These are phyloP conservation scores for Petrocephalus zakoni DNA, from an alignment of 2,113 vertebrate genomes.

Conservation along the genomic window DNA sequence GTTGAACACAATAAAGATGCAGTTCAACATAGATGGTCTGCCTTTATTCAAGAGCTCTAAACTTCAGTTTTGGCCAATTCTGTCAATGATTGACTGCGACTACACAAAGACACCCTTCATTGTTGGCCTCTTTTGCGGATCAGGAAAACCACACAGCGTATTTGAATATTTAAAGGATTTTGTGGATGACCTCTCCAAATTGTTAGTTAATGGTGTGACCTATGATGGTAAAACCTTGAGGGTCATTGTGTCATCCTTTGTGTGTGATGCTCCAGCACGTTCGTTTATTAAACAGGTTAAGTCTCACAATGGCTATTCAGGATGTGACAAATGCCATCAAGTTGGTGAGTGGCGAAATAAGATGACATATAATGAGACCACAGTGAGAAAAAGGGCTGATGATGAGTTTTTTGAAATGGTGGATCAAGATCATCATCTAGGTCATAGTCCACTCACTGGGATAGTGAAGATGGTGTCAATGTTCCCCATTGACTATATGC, in stretches of 20 bases:
- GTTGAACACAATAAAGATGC: background rate
- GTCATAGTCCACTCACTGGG: too few relatives aligned
- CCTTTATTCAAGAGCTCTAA: background rate
- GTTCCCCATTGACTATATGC: background rate
- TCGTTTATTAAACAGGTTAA: background rate
- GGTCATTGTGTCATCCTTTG: background rate
- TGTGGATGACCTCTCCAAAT: background rate
- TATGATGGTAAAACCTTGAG: background rate
- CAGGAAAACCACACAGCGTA: background rate
- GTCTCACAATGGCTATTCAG: slow-evolving; percentile 2
- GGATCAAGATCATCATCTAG: too few relatives aligned
- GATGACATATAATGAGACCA: background rate
- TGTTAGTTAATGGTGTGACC: background rate
- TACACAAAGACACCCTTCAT: background rate
- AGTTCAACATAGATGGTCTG: background rate
- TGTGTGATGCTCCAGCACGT: background rate
- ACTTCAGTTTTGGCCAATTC: background rate
- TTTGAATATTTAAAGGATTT: background rate
- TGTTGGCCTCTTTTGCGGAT: background rate
- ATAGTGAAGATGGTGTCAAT: background rate
- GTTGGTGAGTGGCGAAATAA: background rate
- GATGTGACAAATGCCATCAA: slow-evolving; percentile 8
- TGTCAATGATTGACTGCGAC: background rate
- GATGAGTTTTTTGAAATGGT: too few relatives aligned
- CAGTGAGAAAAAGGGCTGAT: background rate